Conservation (phyloP, 2,797 vertebrate genomes). For the Stomatorhinus walkeri region DNA sequence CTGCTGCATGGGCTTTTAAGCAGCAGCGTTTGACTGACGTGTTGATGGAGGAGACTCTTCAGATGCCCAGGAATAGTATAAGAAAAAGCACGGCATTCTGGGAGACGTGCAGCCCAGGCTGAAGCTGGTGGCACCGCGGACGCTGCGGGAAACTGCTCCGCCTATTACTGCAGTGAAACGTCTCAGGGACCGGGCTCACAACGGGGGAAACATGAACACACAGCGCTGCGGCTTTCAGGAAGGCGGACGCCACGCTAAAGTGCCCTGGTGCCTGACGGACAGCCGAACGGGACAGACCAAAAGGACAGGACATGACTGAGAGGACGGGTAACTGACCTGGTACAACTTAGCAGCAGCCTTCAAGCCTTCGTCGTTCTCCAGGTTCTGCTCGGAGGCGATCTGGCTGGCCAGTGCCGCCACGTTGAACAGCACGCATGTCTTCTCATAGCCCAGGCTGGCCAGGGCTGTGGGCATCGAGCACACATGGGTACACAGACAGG, state of each 20-base stretch:
- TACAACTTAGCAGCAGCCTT: slow-evolving; percentile 90
- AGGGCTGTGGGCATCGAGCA: slow-evolving; percentile 61
- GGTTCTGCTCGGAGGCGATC: slow-evolving; percentile 93
- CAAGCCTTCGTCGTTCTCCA: slow-evolving; percentile 91
- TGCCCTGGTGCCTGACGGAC: not conserved
- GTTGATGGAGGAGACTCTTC: not conserved
- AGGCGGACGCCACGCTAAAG: not conserved
- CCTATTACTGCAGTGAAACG: not conserved
- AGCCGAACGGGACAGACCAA: not conserved
- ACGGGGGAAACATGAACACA: not conserved
- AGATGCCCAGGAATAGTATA: not conserved
- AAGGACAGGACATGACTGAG: not conserved
- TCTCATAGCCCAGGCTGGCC: slow-evolving; percentile 94
- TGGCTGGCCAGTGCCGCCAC: slow-evolving; percentile 90
- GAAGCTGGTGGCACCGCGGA: not conserved
- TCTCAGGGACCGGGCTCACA: not conserved
- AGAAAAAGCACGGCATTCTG: not conserved
- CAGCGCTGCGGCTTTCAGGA: not conserved
- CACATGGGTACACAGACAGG: not conserved
- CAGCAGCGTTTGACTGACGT: not conserved
- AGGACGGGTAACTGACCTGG: slow-evolving; percentile 63
- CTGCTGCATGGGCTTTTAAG: not conserved
- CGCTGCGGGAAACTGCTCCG: not conserved
- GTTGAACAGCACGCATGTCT: slow-evolving; percentile 95
- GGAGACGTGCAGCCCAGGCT: not conserved